These are phyloP conservation scores for Nymphalis io DNA, from an alignment of 1,140 invertebrate species.

Conservation along the genomic window DNA sequence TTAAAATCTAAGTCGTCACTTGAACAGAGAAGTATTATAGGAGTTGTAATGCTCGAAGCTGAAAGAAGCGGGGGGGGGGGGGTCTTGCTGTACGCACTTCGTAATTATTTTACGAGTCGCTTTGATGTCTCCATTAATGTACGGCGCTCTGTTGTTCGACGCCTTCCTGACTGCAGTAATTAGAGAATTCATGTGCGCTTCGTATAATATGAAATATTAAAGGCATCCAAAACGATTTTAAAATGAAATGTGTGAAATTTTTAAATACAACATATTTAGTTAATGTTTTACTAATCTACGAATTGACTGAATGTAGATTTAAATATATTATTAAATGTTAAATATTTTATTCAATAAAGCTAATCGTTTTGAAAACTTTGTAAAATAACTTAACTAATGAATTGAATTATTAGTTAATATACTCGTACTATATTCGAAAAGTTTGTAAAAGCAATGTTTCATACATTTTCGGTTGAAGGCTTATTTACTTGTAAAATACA, in stretches of 20 bases:
- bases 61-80: neutral
- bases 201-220: conserved; percentile 3
- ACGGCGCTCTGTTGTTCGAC: conserved; percentile 14
- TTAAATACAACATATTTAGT: neutral
- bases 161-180: conserved; percentile 19
- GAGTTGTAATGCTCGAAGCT: neutral
- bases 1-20: conserved; percentile 8
- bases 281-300: too few species aligned
- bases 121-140: conserved; percentile 22
- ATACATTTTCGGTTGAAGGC: conserved; percentile 1
- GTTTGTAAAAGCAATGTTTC: neutral
- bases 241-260: neutral
- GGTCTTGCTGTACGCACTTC: conserved; percentile 2
- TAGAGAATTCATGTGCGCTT: conserved; percentile 13
- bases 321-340: too few species aligned
- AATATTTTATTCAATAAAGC: too few species aligned
- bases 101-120: conserved; percentile 24
- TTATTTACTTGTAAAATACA: conserved; percentile 3
- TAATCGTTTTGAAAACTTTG: too few species aligned
- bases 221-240: neutral
- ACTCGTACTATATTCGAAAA: neutral
- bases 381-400: too few species aligned
- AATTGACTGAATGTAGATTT: too few species aligned
- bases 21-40: conserved; percentile 17
- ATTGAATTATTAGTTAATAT: neutral